Evolutionary conservation across 2,888 invertebrate species (phyloP).

Genomic region (Synanthedon andrenaeformis): DNA sequence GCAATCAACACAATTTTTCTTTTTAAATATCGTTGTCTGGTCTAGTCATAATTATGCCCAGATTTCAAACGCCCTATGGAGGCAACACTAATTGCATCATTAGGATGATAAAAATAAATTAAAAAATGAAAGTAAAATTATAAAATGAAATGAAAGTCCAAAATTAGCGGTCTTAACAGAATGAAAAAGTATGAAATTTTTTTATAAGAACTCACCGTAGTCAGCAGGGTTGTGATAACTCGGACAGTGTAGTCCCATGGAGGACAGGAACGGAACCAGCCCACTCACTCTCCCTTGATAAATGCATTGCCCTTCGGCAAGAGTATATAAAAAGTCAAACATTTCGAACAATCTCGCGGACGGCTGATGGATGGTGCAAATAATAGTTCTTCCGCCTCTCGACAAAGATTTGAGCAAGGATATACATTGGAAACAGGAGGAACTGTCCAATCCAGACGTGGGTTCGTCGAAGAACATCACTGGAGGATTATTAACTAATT

Average conservation of each 20-base stretch:
- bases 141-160: too few species aligned
- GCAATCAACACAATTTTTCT: too few species aligned
- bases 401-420: constrained; percentile 89
- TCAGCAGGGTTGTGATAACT: constrained; percentile 98
- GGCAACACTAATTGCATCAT: too few species aligned
- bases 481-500: constrained; percentile 95
- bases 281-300: constrained; percentile 88
- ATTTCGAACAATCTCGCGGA: constrained; percentile 95
- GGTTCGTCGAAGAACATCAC: constrained; percentile 99
- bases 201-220: too few species aligned
- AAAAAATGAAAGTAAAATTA: too few species aligned
- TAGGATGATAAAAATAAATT: too few species aligned
- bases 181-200: too few species aligned
- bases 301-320: constrained; percentile 94
- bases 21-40: too few species aligned
- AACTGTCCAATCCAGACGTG: constrained; percentile 92
- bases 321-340: constrained; percentile 92
- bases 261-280: constrained; percentile 88
- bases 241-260: constrained; percentile 89
- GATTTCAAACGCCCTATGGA: too few species aligned
- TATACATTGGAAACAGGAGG: constrained; percentile 94
- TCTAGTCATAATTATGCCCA: too few species aligned
- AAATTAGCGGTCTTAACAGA: too few species aligned
- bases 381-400: constrained; percentile 88
- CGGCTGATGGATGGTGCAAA: constrained; percentile 97